Evolutionary conservation across 1,140 invertebrate species (phyloP).

Genomic region (Drosophila ercepeae): DNA sequence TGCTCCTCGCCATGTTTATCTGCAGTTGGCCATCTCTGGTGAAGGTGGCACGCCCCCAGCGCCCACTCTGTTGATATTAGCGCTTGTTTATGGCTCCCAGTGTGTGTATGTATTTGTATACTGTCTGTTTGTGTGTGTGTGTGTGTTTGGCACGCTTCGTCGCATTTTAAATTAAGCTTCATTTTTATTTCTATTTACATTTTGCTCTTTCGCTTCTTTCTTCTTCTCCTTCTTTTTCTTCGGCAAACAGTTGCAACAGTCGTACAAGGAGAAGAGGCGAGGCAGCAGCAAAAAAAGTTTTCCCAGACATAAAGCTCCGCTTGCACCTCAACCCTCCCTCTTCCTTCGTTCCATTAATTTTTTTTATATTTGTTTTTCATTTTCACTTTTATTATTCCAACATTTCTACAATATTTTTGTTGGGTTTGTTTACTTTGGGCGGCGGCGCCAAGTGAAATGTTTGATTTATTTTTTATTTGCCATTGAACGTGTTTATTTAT

Average conservation of each 20-base stretch:
- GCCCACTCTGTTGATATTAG: constrained; percentile 55
- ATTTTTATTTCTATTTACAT: constrained; percentile 82
- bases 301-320: constrained; percentile 40
- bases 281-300: constrained; percentile 40
- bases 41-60: constrained; percentile 4
- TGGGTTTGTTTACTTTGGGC: constrained; percentile 50
- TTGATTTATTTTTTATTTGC: constrained; percentile 75
- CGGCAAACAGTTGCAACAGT: constrained; percentile 54
- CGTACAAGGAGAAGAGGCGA: constrained; percentile 45
- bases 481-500: constrained; percentile 65
- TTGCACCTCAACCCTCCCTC: not conserved
- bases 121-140: constrained; percentile 21
- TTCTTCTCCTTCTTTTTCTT: not conserved
- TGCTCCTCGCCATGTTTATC: constrained; percentile 71
- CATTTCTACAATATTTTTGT: constrained; percentile 66
- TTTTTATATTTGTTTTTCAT: constrained; percentile 77
- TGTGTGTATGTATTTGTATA: constrained; percentile 22
- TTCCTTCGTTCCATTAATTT: not conserved
- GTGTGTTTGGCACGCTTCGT: constrained; percentile 64
- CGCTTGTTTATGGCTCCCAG: constrained; percentile 56
- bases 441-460: constrained; percentile 63
- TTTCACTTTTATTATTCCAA: constrained; percentile 77
- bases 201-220: constrained; percentile 53
- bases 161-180: constrained; percentile 81
- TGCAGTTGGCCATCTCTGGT: constrained; percentile 62